Evolutionary conservation across 2,888 invertebrate genomes (phyloP).

Genomic region (Habroteleia sp.): DNA sequence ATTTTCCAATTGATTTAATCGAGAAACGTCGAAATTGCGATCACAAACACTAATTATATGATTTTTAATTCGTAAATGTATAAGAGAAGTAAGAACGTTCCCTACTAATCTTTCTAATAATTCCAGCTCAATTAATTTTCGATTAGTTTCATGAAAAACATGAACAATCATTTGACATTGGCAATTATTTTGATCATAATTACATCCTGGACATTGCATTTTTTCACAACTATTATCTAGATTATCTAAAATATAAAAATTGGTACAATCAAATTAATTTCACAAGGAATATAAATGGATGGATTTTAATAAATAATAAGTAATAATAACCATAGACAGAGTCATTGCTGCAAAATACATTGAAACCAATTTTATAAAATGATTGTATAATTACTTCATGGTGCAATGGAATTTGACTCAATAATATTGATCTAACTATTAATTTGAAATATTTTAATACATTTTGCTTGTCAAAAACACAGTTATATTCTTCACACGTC

Average conservation of each 20-base stretch:
- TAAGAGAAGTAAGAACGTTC: constrained; percentile 90
- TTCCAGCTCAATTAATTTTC: constrained; percentile 87
- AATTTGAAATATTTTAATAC: constrained; percentile 84
- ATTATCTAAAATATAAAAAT: constrained; percentile 77
- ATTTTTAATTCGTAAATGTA: constrained; percentile 90
- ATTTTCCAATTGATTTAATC: constrained; percentile 88
- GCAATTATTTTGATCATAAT: constrained; percentile 84
- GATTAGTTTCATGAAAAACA: constrained; percentile 89
- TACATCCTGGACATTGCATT: constrained; percentile 88
- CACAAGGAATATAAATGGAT: no score
- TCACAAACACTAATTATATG: constrained; percentile 93
- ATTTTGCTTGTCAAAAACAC: constrained; percentile 83
- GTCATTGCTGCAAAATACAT: constrained; percentile 84
- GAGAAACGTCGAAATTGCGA: constrained; percentile 92
- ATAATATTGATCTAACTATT: constrained; percentile 85
- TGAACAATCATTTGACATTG: constrained; percentile 86
- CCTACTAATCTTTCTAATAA: constrained; percentile 92
- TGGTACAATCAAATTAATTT: no score
- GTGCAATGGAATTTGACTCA: constrained; percentile 87
- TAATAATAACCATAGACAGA: constrained; percentile 67
- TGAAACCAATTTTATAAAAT: constrained; percentile 90
- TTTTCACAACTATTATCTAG: constrained; percentile 83
- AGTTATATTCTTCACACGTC: constrained; percentile 69
- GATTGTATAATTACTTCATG: constrained; percentile 87
- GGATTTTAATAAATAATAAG: no score